phyloP scores from a whole-genome alignment of 1,140 invertebrate genomes.

The Tribolium castaneum region DNA sequence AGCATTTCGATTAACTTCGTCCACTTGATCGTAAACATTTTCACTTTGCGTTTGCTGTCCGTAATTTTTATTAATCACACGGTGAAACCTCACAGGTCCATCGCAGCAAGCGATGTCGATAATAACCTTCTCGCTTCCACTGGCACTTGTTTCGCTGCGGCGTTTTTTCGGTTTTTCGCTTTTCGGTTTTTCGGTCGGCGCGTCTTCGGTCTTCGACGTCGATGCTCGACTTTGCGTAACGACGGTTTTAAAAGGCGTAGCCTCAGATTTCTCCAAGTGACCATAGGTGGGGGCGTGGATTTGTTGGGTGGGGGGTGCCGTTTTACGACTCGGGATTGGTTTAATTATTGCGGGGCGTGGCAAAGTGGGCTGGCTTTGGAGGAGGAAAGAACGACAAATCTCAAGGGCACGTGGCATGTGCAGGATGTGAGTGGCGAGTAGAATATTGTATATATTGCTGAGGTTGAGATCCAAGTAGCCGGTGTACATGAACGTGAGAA shows the following conservation, averaged over 20 bases:
- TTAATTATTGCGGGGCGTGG: slow-evolving; percentile 61
- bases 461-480: slow-evolving; percentile 77
- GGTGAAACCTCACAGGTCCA: slow-evolving; percentile 84
- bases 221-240: slow-evolving; percentile 47
- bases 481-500: slow-evolving; percentile 83
- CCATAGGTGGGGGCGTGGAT: slow-evolving; percentile 46
- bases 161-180: slow-evolving; percentile 57
- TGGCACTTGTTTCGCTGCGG: slow-evolving; percentile 47
- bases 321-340: slow-evolving; percentile 65
- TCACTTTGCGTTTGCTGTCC: slow-evolving; percentile 56
- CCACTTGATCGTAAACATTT: slow-evolving; percentile 33
- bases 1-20: slow-evolving; percentile 61
- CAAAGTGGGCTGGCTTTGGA: slow-evolving; percentile 59
- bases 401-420: slow-evolving; percentile 81
- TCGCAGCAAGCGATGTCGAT: slow-evolving; percentile 89
- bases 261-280: slow-evolving; percentile 53
- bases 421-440: slow-evolving; percentile 78
- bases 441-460: slow-evolving; percentile 79
- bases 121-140: slow-evolving; percentile 68
- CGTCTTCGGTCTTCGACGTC: slow-evolving; percentile 64
- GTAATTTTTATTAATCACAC: slow-evolving; percentile 82
- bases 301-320: slow-evolving; percentile 53
- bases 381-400: slow-evolving; percentile 70
- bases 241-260: slow-evolving; percentile 56
- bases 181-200: background rate